Percentiles rank a stretch among this genome's conserved stretches.
These are phyloP conservation scores for Schizaphis graminum DNA, from an alignment of 2,888 invertebrate genomes.

Conservation along the genomic window DNA sequence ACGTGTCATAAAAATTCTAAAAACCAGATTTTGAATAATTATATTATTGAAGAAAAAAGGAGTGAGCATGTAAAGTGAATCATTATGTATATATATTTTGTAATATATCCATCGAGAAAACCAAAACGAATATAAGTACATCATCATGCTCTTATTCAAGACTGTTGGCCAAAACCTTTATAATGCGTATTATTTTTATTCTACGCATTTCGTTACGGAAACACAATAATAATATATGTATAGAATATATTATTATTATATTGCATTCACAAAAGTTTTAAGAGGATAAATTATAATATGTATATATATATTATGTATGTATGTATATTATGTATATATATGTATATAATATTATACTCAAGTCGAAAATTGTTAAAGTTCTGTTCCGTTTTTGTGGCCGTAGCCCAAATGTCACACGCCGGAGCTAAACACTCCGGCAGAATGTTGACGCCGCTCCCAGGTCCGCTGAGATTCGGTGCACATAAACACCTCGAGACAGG, in stretches of 20 bases:
- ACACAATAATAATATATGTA: conserved; percentile 14
- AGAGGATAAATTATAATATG: background rate
- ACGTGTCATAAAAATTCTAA: too few relatives aligned
- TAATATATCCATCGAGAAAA: background rate
- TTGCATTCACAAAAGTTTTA: conserved; percentile 5
- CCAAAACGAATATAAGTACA: background rate
- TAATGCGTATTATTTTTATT: conserved; percentile 24
- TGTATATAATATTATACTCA: background rate
- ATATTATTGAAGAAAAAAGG: too few relatives aligned
- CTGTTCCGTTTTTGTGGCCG: conserved; percentile 25
- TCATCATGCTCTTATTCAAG: background rate
- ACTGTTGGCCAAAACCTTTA: background rate
- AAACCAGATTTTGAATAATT: too few relatives aligned
- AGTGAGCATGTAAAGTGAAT: too few relatives aligned
- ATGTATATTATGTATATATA: background rate
- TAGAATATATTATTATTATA: conserved; percentile 1
- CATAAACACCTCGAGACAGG: conserved; percentile 33
- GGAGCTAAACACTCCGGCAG: background rate
- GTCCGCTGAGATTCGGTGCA: background rate
- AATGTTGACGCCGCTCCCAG: background rate
- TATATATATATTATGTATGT: background rate
- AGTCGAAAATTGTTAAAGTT: conserved; percentile 35
- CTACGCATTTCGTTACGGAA: background rate
- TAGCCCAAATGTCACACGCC: conserved; percentile 5
- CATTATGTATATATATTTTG: background rate